Evolutionary conservation across 2,797 vertebrate genomes (phyloP), one percentile per base, ranked within the genome.

Genomic region (Hafferia zeledoni): DNA sequence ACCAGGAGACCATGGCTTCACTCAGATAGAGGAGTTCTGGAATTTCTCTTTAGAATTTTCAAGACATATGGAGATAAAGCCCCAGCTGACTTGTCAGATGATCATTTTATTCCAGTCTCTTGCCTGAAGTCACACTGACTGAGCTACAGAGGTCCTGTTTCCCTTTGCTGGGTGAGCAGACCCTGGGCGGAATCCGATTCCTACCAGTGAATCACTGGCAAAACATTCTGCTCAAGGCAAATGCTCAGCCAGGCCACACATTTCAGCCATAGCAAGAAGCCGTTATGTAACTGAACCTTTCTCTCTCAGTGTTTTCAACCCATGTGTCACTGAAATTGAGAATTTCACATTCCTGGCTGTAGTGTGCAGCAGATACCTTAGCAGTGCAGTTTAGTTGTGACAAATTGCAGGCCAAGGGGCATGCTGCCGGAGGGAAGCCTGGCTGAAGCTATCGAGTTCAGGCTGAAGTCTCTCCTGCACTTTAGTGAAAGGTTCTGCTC

Each of bases 301-400:
- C 43, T 77, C 14, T 46, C 28, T 64, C 35, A 30, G 7, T 0
- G 1, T 57, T 89, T 94, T 72, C 30, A 72, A 69, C 7, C 10
- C 3, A 13, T 15, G 0, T 0, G 0, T 41, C 20, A 5, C 30
- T 68, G 60, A 60, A 60, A 53, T 1, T 46, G 35, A 37, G 27
- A 47, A 23, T 64, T 87, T 50, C 81, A 28, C 5, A 4, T 83
- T 52, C 13, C 5, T 70, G 2, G 0, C 43, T 72, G 3, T 15
- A 43, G n/a, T 43, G 6, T 53, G 15, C 44, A 50, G 30, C 12
- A 67, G 8, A 59, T 77, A 77, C 11, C n/a, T 5, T 27, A 59
- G 13, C 13, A n/a, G 10, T 91, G 13, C 4, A 52, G 24, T 78
- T 87, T 59, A 75, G 8, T 20, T 67, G 24, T 68, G 65, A 43